A percentile compares a stretch with the other conserved stretches of the same genome.
These are phyloP conservation scores for Pseudomyrmex gracilis DNA, from an alignment of 1,140 invertebrate genomes.

Conservation along the genomic window DNA sequence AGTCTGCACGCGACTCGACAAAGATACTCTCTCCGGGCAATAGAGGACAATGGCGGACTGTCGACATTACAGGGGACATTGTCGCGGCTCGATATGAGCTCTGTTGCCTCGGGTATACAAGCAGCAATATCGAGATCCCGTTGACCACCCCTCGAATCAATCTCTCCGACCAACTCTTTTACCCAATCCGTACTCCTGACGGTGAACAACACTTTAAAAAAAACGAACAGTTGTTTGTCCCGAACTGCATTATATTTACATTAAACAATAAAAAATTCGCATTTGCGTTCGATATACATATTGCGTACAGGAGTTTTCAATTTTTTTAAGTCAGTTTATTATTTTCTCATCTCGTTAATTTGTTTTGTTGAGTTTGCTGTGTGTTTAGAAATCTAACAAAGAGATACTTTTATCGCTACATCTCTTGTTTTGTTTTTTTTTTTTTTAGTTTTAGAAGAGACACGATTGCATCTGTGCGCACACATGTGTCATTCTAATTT, in stretches of 20 bases:
- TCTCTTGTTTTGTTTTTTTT: too few relatives aligned
- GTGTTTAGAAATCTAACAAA: too few relatives aligned
- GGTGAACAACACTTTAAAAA: constrained; percentile 33
- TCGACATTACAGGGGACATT: constrained; percentile 77
- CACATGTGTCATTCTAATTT: neutral
- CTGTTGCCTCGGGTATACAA: constrained; percentile 77
- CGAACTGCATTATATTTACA: neutral
- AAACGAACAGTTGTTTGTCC: constrained; percentile 19
- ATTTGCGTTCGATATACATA: neutral
- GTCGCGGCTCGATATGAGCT: constrained; percentile 75
- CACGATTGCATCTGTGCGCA: too few relatives aligned
- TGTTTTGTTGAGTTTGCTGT: neutral
- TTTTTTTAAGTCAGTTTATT: too few relatives aligned
- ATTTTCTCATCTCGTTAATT: neutral
- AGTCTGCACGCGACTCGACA: constrained; percentile 70
- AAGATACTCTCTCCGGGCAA: constrained; percentile 70
- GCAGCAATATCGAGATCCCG: constrained; percentile 73
- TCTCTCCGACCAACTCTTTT: neutral
- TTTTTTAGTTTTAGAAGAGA: too few relatives aligned
- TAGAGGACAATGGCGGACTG: constrained; percentile 75
- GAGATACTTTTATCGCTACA: too few relatives aligned
- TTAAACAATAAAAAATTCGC: constrained; percentile 5
- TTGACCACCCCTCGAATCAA: constrained; percentile 27
- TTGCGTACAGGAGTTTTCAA: too few relatives aligned
- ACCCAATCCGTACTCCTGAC: constrained; percentile 23